Evolutionary conservation across 1,140 invertebrate species (phyloP), one percentile per base, ranked within the genome.

Genomic region (Diorhabda elongata): DNA sequence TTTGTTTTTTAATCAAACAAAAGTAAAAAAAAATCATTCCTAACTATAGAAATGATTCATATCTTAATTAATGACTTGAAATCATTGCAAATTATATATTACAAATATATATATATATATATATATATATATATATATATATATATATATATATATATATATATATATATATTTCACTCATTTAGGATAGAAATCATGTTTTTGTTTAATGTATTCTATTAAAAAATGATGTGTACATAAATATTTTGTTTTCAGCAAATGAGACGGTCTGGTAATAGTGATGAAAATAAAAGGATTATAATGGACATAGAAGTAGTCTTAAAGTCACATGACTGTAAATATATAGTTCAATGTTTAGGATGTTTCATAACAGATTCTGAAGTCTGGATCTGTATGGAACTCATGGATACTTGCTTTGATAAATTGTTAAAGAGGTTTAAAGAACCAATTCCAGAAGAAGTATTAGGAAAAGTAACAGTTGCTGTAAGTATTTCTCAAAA

Each of bases 301-400:
- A 99, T 98, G 95, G 98, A 99, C 84, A 85, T 99, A 72, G 96
- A 98, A 81, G 97, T 99, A 45, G 95, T 99, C 45, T 87, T 98
- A 7, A 95, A 98, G 75, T 98, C 95, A 59, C 93, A 98, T 75
- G 96, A 97, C 80, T 99, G 97, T 86, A 93, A 91, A 26, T 97
- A 94, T 82, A 99, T 99, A 76, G 97, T 99, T 66, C 91, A 96
- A 80, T 99, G 96, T 83, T 87, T 97, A 75, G 98, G 97, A 42
- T 98, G 94, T 82, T 98, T 99, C 82, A 96, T 99, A 44, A 98
- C 95, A 1, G 93, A 96, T 78, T 88, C 91, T 1, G 92, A 95
- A 81, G 92, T 94, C 0, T 94, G 92, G 92, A 94, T 94, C 76
- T 94, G 92, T 81, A 93, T 93, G 92, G 97, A 99, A 83, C 84